These are phyloP conservation scores for Drosophila nikananu DNA, from an alignment of 1,140 invertebrate genomes.

Conservation along the genomic window DNA sequence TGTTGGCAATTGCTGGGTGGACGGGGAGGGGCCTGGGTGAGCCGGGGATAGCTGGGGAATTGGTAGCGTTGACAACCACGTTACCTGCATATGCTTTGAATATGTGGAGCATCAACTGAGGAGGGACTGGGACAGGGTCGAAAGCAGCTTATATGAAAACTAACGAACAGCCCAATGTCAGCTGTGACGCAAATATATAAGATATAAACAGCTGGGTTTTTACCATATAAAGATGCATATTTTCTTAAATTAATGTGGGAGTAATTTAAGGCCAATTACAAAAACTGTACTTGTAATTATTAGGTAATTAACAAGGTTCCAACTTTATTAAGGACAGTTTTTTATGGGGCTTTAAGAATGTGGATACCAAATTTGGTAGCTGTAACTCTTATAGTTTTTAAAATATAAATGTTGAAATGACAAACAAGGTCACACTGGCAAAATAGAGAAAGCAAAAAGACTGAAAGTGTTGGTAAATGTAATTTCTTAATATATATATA, in stretches of 20 bases:
- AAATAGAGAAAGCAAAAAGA: not conserved
- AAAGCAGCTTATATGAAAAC: slow-evolving; percentile 66
- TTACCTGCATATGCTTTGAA: slow-evolving; percentile 63
- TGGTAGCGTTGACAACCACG: slow-evolving; percentile 39
- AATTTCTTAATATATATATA: not conserved
- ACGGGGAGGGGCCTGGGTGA: slow-evolving; percentile 1
- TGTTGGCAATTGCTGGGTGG: slow-evolving; percentile 40
- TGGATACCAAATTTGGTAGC: not conserved
- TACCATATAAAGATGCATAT: too few species aligned
- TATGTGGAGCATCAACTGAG: slow-evolving; percentile 34
- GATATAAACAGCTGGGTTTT: slow-evolving; percentile 3
- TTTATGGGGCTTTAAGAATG: not conserved
- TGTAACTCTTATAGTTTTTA: not conserved
- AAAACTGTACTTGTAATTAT: not conserved
- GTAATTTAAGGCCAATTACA: not conserved
- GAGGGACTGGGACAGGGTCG: not conserved
- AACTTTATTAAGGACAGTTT: not conserved
- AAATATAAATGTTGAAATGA: not conserved
- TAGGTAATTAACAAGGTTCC: not conserved
- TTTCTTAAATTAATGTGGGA: not conserved
- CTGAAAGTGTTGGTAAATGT: not conserved
- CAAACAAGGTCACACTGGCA: not conserved
- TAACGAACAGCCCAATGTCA: slow-evolving; percentile 55
- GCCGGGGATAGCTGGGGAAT: slow-evolving; percentile 2
- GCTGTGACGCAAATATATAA: slow-evolving; percentile 12